These are phyloP conservation scores for Pollenia angustigena DNA, from an alignment of 2,888 invertebrate species.

Conservation along the genomic window DNA sequence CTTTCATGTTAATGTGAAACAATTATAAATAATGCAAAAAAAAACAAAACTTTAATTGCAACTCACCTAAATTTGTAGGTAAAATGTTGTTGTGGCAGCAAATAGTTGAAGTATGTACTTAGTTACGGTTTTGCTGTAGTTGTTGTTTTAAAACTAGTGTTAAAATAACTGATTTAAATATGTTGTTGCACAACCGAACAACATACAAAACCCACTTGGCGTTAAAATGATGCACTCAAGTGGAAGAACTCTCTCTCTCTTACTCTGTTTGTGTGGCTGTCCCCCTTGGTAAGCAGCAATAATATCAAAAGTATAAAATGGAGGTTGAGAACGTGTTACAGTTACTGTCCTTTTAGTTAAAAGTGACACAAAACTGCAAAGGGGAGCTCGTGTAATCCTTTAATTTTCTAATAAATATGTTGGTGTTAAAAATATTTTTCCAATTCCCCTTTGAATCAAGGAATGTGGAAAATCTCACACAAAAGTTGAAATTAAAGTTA, in stretches of 20 bases:
- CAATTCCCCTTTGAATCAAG: constrained; percentile 35
- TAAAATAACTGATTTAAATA: constrained; percentile 44
- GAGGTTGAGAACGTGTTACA: background rate
- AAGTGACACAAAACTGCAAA: constrained; percentile 47
- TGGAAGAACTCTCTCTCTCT: constrained; percentile 40
- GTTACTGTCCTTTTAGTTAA: constrained; percentile 30
- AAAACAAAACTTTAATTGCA: constrained; percentile 48
- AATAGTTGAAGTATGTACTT: background rate
- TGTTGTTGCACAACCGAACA: constrained; percentile 7
- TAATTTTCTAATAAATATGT: constrained; percentile 60
- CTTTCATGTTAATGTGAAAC: constrained; percentile 36
- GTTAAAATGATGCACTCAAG: constrained; percentile 64
- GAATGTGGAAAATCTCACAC: constrained; percentile 18
- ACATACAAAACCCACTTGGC: constrained; percentile 65
- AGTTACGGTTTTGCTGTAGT: background rate
- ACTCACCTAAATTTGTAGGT: constrained; percentile 61
- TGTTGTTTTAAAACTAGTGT: constrained; percentile 46
- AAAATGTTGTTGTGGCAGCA: background rate
- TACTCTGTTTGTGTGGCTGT: constrained; percentile 4
- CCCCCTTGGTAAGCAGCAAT: constrained; percentile 11
- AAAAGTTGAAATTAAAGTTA: constrained; percentile 41
- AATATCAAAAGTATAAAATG: background rate
- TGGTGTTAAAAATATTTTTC: constrained; percentile 41
- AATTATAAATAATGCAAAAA: constrained; percentile 29
- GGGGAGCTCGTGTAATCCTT: constrained; percentile 68